Evolutionary conservation across 2,888 invertebrate genomes (phyloP), one percentile per base, ranked within the genome.

Genomic region (Therioaphis trifolii): DNA sequence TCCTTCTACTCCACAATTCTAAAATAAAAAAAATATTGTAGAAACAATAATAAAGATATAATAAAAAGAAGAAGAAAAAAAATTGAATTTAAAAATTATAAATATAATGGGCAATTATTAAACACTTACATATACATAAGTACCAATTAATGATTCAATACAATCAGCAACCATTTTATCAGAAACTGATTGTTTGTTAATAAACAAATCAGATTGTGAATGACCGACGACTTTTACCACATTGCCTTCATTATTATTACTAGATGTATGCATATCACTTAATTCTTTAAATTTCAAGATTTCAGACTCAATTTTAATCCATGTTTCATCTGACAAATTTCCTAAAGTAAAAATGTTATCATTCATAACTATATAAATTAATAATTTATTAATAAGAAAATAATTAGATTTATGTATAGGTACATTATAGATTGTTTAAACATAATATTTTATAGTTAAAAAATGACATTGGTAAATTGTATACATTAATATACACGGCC

Each of bases 101-200:
- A 35, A 35, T 35, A 35, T 3, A 35, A 35, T 35, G 3, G 7
- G 7, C 35, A 35, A 35, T 61, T 4, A 40, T 24, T 9, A n/a
- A 7, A 24, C n/a, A 55, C 75, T 87, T 86, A 89, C 89, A 75
- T 89, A 88, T 0, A 96, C 91, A 88, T 94, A 94, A 4, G 91
- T 92, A 0, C 96, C 96, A 76, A 97, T 92, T 4, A 98, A 88
- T 0, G 97, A 94, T 89, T 98, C 97, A 2, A 96, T 93, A 85
- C 92, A 91, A 89, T 98, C 97, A 0, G 97, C 94, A 5, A 95
- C 89, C 75, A 91, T 89, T 91, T 96, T 93, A 87, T 93, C 92
- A 0, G 90, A 86, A 18, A 93, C 88, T 18, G 88, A 88, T 85
- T 91, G 91, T 46, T 89, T 86, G 15, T 79, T 0, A 40, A 84